Base-by-base conservation (phyloP, 2,113 vertebrate species). In the Eurystomus gularis region DNA sequence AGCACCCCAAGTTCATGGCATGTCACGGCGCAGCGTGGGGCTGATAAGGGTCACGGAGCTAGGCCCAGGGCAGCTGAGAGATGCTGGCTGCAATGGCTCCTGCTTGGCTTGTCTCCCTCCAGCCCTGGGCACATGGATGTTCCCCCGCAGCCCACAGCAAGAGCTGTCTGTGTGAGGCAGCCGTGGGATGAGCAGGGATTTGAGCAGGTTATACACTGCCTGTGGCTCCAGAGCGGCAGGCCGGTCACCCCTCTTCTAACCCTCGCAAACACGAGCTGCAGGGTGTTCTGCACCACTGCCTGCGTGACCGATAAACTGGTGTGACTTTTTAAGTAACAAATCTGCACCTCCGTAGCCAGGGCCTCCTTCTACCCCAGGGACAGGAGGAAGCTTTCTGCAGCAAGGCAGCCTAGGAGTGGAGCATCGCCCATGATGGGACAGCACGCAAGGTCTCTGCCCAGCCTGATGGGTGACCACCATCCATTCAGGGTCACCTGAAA, bases 21-120 rank as follows among this genome's bases (percentile, higher is more conserved):
- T 2, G 0, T 62, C 21, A 0, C 2, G 2, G 23, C 5, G 25
- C 0, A 0, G 57, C 8, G 1, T 2, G 6, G 44, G 70, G 31
- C 17, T 46, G 20, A 31, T n/a, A 52, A 11, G 23, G 37, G 7
- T 28, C 37, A 1, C 5, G 57, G n/a, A 68, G 57, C 76, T 46
- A 0, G 0, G 6, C 46, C 49, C 35, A n/a, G n/a, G 37, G 10
- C 37, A 65, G 33, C 69, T 64, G 61, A 42, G 52, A 68, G 44
- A 6, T 13, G 58, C 4, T 29, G 21, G 23, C 60, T 57, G 20
- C 48, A 66, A 7, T 0, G 1, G 13, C 39, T 88, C 10, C 61
- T 88, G 39, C 39, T n/a, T 61, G 44, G 9, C 58, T 69, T 60
- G 7, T 69, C 57, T 46, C 70, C 75, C 76, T 52, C 58, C 71